Percentiles rank a stretch among this genome's conserved stretches.
These are phyloP conservation scores for Ennomos fuscantarius DNA, from an alignment of 2,888 invertebrate species.

Conservation along the genomic window DNA sequence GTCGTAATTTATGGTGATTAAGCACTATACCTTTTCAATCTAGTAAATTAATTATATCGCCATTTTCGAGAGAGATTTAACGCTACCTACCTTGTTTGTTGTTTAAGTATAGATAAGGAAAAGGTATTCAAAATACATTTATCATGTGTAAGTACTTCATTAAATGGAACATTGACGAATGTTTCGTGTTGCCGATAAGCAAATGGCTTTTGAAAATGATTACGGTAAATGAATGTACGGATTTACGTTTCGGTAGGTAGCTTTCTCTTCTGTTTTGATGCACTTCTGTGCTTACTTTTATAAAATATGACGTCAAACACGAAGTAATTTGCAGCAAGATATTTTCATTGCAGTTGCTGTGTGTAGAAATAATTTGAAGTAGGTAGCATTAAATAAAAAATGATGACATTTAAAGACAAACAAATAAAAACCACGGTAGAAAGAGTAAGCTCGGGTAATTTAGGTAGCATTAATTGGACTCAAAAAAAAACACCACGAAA, in stretches of 20 bases:
- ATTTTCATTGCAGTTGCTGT: constrained; percentile 3
- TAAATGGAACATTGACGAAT: constrained; percentile 41
- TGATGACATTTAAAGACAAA: constrained; percentile 7
- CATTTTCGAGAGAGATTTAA: constrained; percentile 15
- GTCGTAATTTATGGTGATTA: constrained; percentile 38
- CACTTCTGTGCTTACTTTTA: constrained; percentile 7
- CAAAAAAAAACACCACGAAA: constrained; percentile 44
- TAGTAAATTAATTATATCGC: constrained; percentile 28
- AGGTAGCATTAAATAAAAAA: too few species aligned
- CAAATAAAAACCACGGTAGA: constrained; percentile 12
- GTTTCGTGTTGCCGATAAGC: constrained; percentile 47
- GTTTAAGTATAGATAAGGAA: constrained; percentile 15
- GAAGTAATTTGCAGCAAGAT: constrained; percentile 1
- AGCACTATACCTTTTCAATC: constrained; percentile 26
- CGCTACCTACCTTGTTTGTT: constrained; percentile 13
- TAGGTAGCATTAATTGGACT: constrained; percentile 12
- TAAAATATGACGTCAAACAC: constrained; percentile 3
- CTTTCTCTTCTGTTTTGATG: constrained; percentile 41
- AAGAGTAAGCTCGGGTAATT: constrained; percentile 11
- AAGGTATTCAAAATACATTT: constrained; percentile 28
- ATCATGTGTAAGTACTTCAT: constrained; percentile 37
- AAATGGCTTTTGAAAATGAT: constrained; percentile 52
- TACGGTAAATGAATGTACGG: constrained; percentile 39
- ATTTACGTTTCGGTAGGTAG: constrained; percentile 43
- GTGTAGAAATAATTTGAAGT: background rate